Evolutionary conservation across 1,140 invertebrate species (phyloP).

Genomic region (Gryon sp.): DNA sequence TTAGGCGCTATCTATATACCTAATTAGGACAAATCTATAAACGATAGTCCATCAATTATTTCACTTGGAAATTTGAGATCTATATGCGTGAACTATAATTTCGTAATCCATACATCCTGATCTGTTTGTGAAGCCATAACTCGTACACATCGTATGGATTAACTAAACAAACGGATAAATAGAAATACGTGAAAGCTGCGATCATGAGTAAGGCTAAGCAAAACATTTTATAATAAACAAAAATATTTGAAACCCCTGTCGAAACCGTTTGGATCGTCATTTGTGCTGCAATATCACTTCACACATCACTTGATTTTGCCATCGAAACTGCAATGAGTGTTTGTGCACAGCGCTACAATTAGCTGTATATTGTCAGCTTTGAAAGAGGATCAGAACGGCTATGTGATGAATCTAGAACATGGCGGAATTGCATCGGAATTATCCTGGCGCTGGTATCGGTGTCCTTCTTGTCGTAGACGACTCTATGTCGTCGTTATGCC

Average conservation of each 20-base stretch:
- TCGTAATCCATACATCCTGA: no score
- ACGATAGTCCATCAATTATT: no score
- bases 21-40: no score
- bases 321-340: constrained; percentile 16
- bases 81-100: no score
- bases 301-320: constrained; percentile 16
- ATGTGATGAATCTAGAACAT: constrained; percentile 47
- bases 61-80: no score
- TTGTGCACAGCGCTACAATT: constrained; percentile 32
- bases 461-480: constrained; percentile 55
- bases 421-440: constrained; percentile 47
- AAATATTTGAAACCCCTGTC: constrained; percentile 1
- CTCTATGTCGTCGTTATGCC: constrained; percentile 54
- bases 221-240: constrained; percentile 13
- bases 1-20: no score
- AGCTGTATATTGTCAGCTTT: constrained; percentile 53
- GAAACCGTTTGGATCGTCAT: constrained; percentile 1
- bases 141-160: no score
- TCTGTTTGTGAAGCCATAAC: no score
- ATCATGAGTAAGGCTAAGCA: no score
- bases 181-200: no score
- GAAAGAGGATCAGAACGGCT: constrained; percentile 48
- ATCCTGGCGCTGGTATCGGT: constrained; percentile 32
- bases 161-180: no score
- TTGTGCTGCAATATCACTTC: constrained; percentile 14